A percentile compares a stretch with the other conserved stretches of the same genome.
These are phyloP conservation scores for Catalaphyllia jardinei DNA, from an alignment of 64 coral and sea anemone genomes.

Conservation along the genomic window DNA sequence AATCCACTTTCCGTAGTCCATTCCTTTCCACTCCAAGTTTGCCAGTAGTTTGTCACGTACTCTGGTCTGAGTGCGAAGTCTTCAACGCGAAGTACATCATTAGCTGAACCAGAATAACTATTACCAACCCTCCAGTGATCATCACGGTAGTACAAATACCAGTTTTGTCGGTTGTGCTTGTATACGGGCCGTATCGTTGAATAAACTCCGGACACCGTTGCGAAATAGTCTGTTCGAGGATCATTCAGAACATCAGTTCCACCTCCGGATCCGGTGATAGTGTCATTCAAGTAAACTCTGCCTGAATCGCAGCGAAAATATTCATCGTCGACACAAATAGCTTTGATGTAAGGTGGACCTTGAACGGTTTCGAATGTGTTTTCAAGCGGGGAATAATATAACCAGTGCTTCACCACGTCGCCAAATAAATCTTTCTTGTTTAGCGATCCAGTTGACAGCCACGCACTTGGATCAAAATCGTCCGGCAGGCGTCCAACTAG, in stretches of 20 bases:
- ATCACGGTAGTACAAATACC: constrained; percentile 50
- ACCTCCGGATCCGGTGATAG: constrained; percentile 41
- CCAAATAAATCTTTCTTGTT: constrained; percentile 54
- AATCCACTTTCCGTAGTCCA: constrained; percentile 41
- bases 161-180: constrained; percentile 54
- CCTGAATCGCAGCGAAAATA: constrained; percentile 45
- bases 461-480: constrained; percentile 34
- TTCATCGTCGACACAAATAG: constrained; percentile 52
- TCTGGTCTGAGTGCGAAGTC: constrained; percentile 49
- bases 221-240: constrained; percentile 50
- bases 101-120: neutral
- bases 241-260: constrained; percentile 34
- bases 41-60: constrained; percentile 45
- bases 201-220: constrained; percentile 10
- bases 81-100: constrained; percentile 18
- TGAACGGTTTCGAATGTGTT: constrained; percentile 15
- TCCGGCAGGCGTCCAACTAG: neutral
- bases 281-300: constrained; percentile 58
- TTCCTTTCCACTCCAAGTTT: neutral
- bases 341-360: constrained; percentile 15
- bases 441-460: neutral
- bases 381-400: constrained; percentile 36
- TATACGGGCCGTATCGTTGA: constrained; percentile 19
- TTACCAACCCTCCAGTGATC: constrained; percentile 21
- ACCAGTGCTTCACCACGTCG: constrained; percentile 20